A percentile compares a stretch with the other conserved stretches of the same genome.
These are phyloP conservation scores for Apotomis betuletana DNA, from an alignment of 2,888 invertebrate species.

Conservation along the genomic window DNA sequence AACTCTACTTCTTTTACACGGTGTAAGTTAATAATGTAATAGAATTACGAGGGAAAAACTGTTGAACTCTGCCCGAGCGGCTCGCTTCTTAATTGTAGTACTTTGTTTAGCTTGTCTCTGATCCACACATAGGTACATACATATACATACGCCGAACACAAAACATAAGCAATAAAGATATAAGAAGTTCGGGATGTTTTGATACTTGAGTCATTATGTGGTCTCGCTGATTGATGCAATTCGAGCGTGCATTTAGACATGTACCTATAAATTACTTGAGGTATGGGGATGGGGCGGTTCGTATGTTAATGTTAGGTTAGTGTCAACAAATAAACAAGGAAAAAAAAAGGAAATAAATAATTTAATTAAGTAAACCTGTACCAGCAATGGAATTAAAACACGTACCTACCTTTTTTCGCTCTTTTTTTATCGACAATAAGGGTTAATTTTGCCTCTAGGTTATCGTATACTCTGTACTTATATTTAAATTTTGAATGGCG, in stretches of 20 bases:
- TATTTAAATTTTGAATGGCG: no score
- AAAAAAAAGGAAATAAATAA: no score
- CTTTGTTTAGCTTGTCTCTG: conserved; percentile 70
- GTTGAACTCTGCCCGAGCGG: conserved; percentile 76
- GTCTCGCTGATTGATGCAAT: conserved; percentile 21
- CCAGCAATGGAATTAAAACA: no score
- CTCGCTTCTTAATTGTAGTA: conserved; percentile 79
- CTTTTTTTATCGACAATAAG: no score
- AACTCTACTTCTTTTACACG: conserved; percentile 72
- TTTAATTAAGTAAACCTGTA: no score
- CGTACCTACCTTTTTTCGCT: no score
- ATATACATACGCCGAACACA: conserved; percentile 11
- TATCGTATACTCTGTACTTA: no score
- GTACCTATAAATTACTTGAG: not conserved
- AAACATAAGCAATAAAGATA: conserved; percentile 1
- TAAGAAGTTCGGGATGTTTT: not conserved
- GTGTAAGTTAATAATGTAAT: conserved; percentile 83
- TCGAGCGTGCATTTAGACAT: not conserved
- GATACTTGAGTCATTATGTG: conserved; percentile 18
- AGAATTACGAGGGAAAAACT: conserved; percentile 83
- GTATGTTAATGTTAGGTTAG: no score
- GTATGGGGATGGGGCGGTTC: no score
- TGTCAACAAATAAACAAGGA: no score
- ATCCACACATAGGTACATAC: conserved; percentile 34
- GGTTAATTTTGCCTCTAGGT: no score